phyloP scores from a whole-genome alignment of 2,888 invertebrate species.

The Sinelater perroti region DNA sequence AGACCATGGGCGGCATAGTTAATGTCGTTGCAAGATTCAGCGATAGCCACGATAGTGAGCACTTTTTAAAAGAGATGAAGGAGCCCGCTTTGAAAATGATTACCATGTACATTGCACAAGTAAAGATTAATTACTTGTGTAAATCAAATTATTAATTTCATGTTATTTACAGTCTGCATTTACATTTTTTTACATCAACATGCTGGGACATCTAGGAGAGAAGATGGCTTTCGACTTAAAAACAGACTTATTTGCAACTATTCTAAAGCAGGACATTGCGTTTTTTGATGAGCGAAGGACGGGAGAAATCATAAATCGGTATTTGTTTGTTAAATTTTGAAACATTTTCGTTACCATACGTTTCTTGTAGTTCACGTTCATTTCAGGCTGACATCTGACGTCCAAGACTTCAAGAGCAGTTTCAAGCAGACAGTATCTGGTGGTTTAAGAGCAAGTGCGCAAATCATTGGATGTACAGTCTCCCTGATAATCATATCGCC shows the following conservation, averaged over 20 bases:
- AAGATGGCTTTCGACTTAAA: slow-evolving; percentile 83
- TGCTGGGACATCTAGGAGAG: slow-evolving; percentile 89
- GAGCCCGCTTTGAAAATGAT: slow-evolving; percentile 74
- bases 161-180: slow-evolving; percentile 74
- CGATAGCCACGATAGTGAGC: slow-evolving; percentile 60
- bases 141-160: neutral
- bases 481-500: slow-evolving; percentile 89
- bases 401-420: slow-evolving; percentile 96
- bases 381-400: slow-evolving; percentile 85
- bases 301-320: slow-evolving; percentile 91
- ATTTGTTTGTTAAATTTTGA: neutral
- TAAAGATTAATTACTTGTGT: slow-evolving; percentile 55
- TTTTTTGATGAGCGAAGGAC: slow-evolving; percentile 93
- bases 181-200: slow-evolving; percentile 89
- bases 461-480: slow-evolving; percentile 80
- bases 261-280: slow-evolving; percentile 85
- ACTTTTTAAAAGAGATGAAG: slow-evolving; percentile 70
- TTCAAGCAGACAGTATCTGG: slow-evolving; percentile 95
- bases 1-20: slow-evolving; percentile 82
- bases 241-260: slow-evolving; percentile 81
- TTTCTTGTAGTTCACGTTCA: slow-evolving; percentile 20
- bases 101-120: slow-evolving; percentile 78
- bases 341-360: slow-evolving; percentile 13
- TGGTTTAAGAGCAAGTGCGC: slow-evolving; percentile 86
- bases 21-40: slow-evolving; percentile 75